Conservation (phyloP, 2,888 invertebrate genomes). For the Metallyticus violacea region DNA sequence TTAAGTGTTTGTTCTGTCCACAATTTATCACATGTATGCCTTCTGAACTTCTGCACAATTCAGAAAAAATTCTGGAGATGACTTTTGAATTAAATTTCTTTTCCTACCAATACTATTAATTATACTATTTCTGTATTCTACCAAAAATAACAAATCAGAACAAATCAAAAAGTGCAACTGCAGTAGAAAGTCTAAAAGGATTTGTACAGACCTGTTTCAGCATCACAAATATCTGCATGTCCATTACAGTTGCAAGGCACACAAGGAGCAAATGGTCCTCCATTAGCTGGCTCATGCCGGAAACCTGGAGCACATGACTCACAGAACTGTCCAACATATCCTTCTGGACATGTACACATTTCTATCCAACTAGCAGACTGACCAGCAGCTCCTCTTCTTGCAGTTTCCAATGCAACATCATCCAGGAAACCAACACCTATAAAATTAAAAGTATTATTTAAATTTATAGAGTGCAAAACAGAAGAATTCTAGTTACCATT, state of each 20-base stretch:
- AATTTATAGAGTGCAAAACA: no score
- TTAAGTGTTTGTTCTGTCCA: no score
- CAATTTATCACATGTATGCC: no score
- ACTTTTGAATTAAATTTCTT: no score
- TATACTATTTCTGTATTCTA: no score
- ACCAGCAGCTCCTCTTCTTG: conserved; percentile 75
- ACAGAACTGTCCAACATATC: conserved; percentile 91
- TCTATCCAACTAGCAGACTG: conserved; percentile 90
- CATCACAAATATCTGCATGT: conserved; percentile 94
- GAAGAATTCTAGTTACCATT: no score
- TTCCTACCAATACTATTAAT: no score
- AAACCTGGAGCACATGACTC: conserved; percentile 96
- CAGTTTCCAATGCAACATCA: conserved; percentile 85
- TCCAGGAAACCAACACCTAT: conserved; percentile 79
- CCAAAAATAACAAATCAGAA: no score
- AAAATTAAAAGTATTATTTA: neutral
- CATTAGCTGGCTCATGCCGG: conserved; percentile 85
- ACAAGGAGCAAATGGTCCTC: conserved; percentile 91
- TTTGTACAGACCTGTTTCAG: conserved; percentile 69
- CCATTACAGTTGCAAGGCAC: conserved; percentile 96
- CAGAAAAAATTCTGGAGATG: no score
- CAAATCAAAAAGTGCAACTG: no score
- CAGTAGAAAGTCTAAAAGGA: neutral
- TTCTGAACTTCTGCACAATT: no score
- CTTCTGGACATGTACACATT: conserved; percentile 84